Evolutionary conservation across 2,113 vertebrate genomes (phyloP).

Genomic region (Chamaea fasciata): DNA sequence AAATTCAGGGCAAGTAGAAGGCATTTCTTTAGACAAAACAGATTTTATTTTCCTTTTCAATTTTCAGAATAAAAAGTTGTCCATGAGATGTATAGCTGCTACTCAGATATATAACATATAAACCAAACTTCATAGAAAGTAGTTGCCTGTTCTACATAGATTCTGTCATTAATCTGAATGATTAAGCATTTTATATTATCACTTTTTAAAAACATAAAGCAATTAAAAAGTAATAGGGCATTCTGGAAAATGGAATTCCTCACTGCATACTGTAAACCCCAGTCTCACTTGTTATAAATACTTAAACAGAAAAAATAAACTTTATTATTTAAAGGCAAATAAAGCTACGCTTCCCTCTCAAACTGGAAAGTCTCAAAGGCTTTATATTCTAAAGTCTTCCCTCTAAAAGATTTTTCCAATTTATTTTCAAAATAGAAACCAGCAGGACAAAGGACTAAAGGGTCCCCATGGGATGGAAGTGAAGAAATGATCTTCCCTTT

Average conservation of each 20-base stretch:
- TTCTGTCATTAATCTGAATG: background rate
- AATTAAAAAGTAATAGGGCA: conserved; percentile 40
- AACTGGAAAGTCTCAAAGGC: background rate
- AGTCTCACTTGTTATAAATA: conserved; percentile 57
- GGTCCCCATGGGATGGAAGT: background rate
- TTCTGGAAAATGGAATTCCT: conserved; percentile 11
- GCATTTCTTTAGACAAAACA: background rate
- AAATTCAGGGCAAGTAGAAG: background rate
- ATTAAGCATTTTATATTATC: background rate
- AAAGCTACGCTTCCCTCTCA: conserved; percentile 20
- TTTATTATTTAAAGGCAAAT: conserved; percentile 63
- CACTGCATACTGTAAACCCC: background rate
- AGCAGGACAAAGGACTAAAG: conserved; percentile 34
- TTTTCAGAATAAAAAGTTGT: background rate
- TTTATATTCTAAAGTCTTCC: conserved; percentile 35
- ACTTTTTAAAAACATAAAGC: conserved; percentile 7
- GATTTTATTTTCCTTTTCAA: background rate
- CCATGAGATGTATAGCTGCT: background rate
- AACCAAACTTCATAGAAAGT: background rate
- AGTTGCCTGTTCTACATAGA: background rate
- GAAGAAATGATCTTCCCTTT: background rate
- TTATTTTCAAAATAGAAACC: conserved; percentile 55
- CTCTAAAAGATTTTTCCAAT: conserved; percentile 35
- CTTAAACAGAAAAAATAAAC: conserved; percentile 53
- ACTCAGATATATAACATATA: background rate